Conservation (phyloP, 2,888 invertebrate genomes). For the Linnaemya tessellans region DNA sequence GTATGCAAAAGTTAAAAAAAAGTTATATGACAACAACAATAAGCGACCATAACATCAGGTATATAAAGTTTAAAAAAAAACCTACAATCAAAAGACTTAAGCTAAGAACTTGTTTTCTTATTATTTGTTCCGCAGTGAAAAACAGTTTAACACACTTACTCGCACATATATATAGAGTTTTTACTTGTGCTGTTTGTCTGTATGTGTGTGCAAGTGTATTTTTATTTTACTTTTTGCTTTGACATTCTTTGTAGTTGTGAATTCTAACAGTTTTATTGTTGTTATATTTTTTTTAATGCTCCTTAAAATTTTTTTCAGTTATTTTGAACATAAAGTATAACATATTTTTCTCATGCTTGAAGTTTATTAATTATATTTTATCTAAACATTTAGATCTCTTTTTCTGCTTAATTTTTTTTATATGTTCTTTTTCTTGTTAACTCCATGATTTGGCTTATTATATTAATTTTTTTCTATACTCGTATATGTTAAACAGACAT, state of each 20-base stretch:
- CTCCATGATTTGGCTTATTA: conserved; percentile 36
- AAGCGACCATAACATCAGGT: conserved; percentile 28
- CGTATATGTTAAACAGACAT: conserved; percentile 53
- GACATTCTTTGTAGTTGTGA: conserved; percentile 57
- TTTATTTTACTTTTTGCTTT: conserved; percentile 22
- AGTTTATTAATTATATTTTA: conserved; percentile 71
- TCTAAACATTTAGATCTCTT: conserved; percentile 65
- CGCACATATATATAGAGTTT: background rate
- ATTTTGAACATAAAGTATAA: conserved; percentile 63
- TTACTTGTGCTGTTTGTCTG: conserved; percentile 1
- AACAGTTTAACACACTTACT: conserved; percentile 55
- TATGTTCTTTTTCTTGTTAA: conserved; percentile 35
- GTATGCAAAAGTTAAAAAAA: conserved; percentile 65
- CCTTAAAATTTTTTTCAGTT: conserved; percentile 13
- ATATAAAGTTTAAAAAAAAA: conserved; percentile 24
- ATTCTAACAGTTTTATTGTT: conserved; percentile 70
- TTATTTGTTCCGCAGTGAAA: conserved; percentile 9
- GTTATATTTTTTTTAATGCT: conserved; percentile 32
- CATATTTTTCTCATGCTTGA: conserved; percentile 72
- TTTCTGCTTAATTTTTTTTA: conserved; percentile 30
- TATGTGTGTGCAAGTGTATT: background rate
- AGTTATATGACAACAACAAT: conserved; percentile 39
- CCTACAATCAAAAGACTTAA: conserved; percentile 65
- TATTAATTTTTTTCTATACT: conserved; percentile 37
- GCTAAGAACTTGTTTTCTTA: conserved; percentile 62